phyloP scores from a whole-genome alignment of 2,888 invertebrate genomes.

The Dicycla oo region DNA sequence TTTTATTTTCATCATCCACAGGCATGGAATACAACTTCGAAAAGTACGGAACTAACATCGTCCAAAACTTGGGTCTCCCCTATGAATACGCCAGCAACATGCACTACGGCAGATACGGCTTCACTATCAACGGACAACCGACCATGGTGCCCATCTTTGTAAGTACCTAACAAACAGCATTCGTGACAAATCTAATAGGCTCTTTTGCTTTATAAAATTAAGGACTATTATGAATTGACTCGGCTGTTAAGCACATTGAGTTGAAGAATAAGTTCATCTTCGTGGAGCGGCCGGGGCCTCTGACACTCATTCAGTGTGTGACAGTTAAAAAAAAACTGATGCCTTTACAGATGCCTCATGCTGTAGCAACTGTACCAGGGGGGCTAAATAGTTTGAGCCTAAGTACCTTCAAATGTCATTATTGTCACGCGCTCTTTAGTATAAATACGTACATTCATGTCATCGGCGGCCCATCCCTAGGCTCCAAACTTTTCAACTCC shows the following conservation, averaged over 20 bases:
- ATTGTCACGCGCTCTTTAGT: no score
- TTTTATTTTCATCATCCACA: constrained; percentile 27
- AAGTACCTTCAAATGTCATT: no score
- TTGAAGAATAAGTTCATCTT: not conserved
- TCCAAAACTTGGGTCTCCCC: constrained; percentile 89
- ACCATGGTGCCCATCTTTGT: constrained; percentile 89
- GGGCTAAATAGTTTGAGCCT: no score
- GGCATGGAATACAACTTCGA: constrained; percentile 82
- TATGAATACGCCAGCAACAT: constrained; percentile 93
- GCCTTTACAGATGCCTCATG: no score
- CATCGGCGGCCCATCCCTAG: no score
- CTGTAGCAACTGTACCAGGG: no score
- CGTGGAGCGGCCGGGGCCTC: not conserved
- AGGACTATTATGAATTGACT: not conserved
- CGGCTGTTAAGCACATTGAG: not conserved
- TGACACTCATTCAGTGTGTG: not conserved
- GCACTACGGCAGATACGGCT: constrained; percentile 92
- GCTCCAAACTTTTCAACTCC: no score
- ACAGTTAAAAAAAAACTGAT: not conserved
- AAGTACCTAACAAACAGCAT: constrained; percentile 28
- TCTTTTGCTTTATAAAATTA: not conserved
- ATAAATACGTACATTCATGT: no score
- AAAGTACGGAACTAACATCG: constrained; percentile 86
- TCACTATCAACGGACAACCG: constrained; percentile 90
- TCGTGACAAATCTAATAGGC: not conserved